Percentiles rank a stretch among this genome's conserved stretches.
Evolutionary conservation across 2,888 invertebrate genomes (phyloP).

Genomic region (Ernsta delagoae): DNA sequence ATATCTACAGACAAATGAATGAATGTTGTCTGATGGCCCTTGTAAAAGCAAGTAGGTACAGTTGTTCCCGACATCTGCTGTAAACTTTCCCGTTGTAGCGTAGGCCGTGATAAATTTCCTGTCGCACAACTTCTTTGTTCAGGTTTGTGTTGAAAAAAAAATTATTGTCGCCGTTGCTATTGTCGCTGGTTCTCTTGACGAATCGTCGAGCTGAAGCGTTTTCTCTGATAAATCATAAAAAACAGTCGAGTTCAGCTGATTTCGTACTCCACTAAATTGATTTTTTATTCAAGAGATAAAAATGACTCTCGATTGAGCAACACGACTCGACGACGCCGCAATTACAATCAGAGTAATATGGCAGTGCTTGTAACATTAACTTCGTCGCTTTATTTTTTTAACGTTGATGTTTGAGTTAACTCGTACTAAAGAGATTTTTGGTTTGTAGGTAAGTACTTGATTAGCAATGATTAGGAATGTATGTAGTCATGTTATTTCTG

Average conservation of each 20-base stretch:
- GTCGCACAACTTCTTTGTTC: conserved; percentile 30
- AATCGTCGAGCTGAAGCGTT: conserved; percentile 22
- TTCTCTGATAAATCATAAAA: conserved; percentile 56
- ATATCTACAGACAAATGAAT: conserved; percentile 16
- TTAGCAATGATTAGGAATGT: background rate
- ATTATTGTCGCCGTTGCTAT: conserved; percentile 25
- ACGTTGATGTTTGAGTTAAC: background rate
- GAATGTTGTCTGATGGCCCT: conserved; percentile 25
- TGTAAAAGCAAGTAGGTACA: conserved; percentile 11
- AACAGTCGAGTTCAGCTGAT: conserved; percentile 31
- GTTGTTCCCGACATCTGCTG: conserved; percentile 26
- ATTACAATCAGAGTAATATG: conserved; percentile 17
- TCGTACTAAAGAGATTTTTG: too few relatives aligned
- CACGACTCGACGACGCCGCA: conserved; percentile 11
- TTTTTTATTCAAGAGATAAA: conserved; percentile 26
- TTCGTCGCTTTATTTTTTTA: conserved; percentile 7
- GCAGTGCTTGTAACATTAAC: conserved; percentile 7
- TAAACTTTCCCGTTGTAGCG: conserved; percentile 26
- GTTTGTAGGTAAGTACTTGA: too few relatives aligned
- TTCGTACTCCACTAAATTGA: conserved; percentile 33
- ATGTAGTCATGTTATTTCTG: background rate
- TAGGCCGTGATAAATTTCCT: conserved; percentile 29
- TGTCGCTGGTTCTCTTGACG: conserved; percentile 33
- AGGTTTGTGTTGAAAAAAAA: conserved; percentile 28
- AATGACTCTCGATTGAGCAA: conserved; percentile 33